A percentile compares a stretch with the other conserved stretches of the same genome.
Conservation (phyloP, 2,113 vertebrate genomes). For the Perca schrenkii region DNA sequence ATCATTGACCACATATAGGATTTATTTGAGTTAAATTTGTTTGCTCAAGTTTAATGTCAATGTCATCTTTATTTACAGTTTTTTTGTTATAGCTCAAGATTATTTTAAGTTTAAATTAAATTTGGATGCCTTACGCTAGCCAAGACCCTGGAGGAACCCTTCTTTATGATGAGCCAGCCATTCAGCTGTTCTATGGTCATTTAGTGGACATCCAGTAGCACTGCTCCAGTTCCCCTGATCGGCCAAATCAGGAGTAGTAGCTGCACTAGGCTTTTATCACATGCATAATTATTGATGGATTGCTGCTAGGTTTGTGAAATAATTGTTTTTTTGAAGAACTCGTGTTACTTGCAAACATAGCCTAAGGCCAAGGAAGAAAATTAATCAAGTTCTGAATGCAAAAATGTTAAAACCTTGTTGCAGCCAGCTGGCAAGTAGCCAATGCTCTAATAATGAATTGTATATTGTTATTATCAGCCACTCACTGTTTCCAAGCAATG, state of each 20-base stretch:
- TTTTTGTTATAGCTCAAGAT: neutral
- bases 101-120: neutral
- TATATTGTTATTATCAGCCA: neutral
- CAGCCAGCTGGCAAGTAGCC: slow-evolving; percentile 10
- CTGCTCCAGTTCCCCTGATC: slow-evolving; percentile 30
- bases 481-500: neutral
- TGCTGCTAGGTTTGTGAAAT: slow-evolving; percentile 54
- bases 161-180: slow-evolving; percentile 1
- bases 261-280: slow-evolving; percentile 58
- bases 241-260: slow-evolving; percentile 54
- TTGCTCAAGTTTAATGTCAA: neutral
- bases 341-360: slow-evolving; percentile 5
- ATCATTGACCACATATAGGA: neutral
- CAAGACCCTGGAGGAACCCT: neutral
- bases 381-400: slow-evolving; percentile 35
- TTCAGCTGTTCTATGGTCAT: slow-evolving; percentile 8
- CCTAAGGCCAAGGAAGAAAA: slow-evolving; percentile 21
- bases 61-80: neutral
- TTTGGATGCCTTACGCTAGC: neutral
- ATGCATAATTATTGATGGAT: slow-evolving; percentile 60
- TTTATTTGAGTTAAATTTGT: neutral
- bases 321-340: slow-evolving; percentile 63
- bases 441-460: neutral
- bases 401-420: slow-evolving; percentile 32
- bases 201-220: slow-evolving; percentile 13